phyloP scores from a whole-genome alignment of 2,113 vertebrate genomes.

The Gavialis gangeticus region DNA sequence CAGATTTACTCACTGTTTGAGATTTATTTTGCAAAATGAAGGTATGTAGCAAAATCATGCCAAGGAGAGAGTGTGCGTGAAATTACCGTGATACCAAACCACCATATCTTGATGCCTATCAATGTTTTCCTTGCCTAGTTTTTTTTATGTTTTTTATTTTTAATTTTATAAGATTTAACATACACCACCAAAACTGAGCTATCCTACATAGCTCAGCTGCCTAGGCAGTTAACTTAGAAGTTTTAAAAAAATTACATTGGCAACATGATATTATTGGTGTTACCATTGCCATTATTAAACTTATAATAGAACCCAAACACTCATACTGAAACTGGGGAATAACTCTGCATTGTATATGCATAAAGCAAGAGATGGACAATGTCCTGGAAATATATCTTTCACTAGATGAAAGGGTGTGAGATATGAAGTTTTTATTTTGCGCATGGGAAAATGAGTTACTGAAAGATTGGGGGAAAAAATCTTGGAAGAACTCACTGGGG shows the following conservation, averaged over 20 bases:
- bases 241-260: no score
- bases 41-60: background rate
- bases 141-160: background rate
- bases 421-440: background rate
- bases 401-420: background rate
- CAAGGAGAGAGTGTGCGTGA: background rate
- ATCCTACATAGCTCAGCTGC: background rate
- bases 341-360: background rate
- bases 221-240: background rate
- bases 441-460: background rate
- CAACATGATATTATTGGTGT: rapidly evolving
- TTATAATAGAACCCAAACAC: background rate
- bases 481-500: no score
- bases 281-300: background rate
- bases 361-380: background rate
- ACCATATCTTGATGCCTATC: background rate
- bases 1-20: background rate
- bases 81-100: background rate
- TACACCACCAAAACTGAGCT: background rate
- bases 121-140: background rate
- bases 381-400: background rate
- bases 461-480: background rate
- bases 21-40: slow-evolving; percentile 13
- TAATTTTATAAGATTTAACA: background rate
- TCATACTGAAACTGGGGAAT: background rate